Evolutionary conservation across 1,140 invertebrate species (phyloP), one percentile per base, ranked within the genome.

Genomic region (Cydia pomonella): DNA sequence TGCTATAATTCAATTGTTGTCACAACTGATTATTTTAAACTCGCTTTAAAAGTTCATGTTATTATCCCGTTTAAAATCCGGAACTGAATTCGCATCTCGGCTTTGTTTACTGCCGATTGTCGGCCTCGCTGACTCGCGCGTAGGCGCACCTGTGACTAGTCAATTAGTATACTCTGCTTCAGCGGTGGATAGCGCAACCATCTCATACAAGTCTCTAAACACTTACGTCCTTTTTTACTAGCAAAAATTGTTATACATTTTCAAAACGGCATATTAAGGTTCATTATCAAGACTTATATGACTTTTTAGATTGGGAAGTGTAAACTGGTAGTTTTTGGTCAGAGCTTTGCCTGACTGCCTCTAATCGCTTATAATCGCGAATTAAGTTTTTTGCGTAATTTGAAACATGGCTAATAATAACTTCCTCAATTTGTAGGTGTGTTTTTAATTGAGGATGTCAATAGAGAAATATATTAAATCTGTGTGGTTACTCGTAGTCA

Each of bases 31-130:
- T 44, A 44, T 44, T 44, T 44, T 44, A 38, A 9, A 38, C 44
- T n/a, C 2, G n/a, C n/a, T n/a, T 50, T 50, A 50, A 50, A 50
- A 50, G 16, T n/a, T 50, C 5, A 16, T 50, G 6, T 50, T 50
- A 50, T 50, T 50, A 23, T 59, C 53, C 33, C 16, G 64, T 69
- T 38, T 18, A 16, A 38, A 69, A 69, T 69, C 64, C 64, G 64
- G 64, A 69, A 69, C 64, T 69, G 29, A 18, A 38, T 18, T n/a
- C 64, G 29, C 64, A 29, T n/a, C 64, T n/a, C 25, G 21, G 27
- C 63, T 33, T 69, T 69, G 64, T 69, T 69, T 69, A 69, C 64
- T 16, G 27, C n/a, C 27, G 64, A 69, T 69, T 69, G 64, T 69
- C 64, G 64, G 41, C 64, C 64, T 69, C 64, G 64, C 33, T 69